Evolutionary conservation across 2,888 invertebrate species (phyloP).

Genomic region (Agonopterix subpropinquella): DNA sequence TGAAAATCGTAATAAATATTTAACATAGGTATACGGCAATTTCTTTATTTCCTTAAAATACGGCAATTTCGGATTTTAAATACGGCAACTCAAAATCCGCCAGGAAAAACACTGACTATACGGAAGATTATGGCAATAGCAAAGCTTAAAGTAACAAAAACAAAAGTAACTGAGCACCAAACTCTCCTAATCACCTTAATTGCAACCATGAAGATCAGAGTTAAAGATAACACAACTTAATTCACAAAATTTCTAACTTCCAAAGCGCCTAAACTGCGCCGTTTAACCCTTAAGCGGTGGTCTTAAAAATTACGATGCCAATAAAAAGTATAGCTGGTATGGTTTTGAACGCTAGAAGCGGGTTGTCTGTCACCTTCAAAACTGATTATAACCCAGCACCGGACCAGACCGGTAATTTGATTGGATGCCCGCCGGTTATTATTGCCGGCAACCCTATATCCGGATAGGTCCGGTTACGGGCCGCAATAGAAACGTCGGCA

Average conservation of each 20-base stretch:
- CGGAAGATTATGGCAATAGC: too few species aligned
- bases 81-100: too few species aligned
- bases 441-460: constrained; percentile 44
- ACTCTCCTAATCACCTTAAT: not conserved
- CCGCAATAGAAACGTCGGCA: constrained; percentile 34
- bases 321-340: constrained; percentile 15
- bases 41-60: too few species aligned
- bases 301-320: constrained; percentile 26
- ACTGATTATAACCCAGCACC: constrained; percentile 32
- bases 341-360: constrained; percentile 16
- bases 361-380: constrained; percentile 30
- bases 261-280: constrained; percentile 5
- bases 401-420: constrained; percentile 41
- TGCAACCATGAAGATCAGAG: constrained; percentile 2
- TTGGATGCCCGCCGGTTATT: constrained; percentile 43
- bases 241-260: constrained; percentile 2
- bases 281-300: constrained; percentile 13
- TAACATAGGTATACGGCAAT: too few species aligned
- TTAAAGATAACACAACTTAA: constrained; percentile 8
- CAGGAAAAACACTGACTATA: too few species aligned
- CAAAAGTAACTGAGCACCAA: too few species aligned
- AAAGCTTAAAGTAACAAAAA: too few species aligned
- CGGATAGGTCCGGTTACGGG: constrained; percentile 40
- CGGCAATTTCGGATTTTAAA: too few species aligned
- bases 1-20: too few species aligned